Conservation (phyloP, 2,113 vertebrate genomes). For the Bothrops jararaca region DNA sequence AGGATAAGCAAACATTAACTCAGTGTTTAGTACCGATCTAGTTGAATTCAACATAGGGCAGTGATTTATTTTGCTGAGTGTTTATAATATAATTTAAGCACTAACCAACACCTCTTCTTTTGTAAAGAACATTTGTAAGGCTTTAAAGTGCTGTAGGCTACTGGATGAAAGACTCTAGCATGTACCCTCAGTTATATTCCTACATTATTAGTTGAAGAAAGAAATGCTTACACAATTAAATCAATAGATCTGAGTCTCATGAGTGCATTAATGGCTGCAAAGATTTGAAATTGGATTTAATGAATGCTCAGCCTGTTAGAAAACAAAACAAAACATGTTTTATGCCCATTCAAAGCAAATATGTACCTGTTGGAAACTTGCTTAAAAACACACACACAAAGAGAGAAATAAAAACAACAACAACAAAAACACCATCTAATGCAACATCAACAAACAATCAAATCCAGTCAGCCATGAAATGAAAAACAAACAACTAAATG, state of each 20-base stretch:
- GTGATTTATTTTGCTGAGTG: neutral
- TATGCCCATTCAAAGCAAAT: constrained; percentile 63
- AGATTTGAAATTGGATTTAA: constrained; percentile 65
- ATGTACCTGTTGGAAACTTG: constrained; percentile 44
- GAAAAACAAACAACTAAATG: constrained; percentile 56
- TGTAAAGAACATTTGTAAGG: neutral
- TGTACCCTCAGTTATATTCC: constrained; percentile 41
- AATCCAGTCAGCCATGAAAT: constrained; percentile 50
- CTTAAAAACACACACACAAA: neutral
- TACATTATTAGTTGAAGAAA: constrained; percentile 50
- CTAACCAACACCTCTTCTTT: neutral
- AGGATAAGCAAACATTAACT: neutral
- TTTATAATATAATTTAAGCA: constrained; percentile 1
- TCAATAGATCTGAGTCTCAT: constrained; percentile 58
- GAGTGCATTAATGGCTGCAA: constrained; percentile 53
- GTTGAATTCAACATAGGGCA: neutral
- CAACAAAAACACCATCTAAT: neutral
- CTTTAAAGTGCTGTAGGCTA: constrained; percentile 9
- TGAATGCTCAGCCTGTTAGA: constrained; percentile 61
- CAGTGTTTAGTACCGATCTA: neutral
- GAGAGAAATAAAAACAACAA: neutral
- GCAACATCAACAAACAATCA: constrained; percentile 34
- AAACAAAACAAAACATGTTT: constrained; percentile 41
- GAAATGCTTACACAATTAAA: constrained; percentile 54
- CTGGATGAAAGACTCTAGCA: constrained; percentile 38